Conservation (phyloP, 2,888 invertebrate species). For the Zeuzera pyrina region DNA sequence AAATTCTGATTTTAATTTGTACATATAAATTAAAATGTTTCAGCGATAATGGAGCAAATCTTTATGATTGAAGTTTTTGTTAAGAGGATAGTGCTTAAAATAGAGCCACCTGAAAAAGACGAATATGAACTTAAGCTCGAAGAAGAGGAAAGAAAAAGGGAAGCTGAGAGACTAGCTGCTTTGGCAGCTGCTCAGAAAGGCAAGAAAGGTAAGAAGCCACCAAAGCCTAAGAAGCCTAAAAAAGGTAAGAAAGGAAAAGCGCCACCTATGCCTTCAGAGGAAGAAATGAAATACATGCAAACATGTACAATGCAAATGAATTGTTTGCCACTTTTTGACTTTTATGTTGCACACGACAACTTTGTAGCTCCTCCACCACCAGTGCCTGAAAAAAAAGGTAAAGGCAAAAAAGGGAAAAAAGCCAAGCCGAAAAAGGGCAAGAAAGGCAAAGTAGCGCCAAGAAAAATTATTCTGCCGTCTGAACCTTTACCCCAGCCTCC, state of each 20-base stretch:
- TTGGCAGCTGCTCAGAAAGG: slow-evolving; percentile 36
- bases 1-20: too few relatives aligned
- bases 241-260: slow-evolving; percentile 50
- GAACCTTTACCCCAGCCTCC: slow-evolving; percentile 63
- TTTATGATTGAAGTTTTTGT: slow-evolving; percentile 65
- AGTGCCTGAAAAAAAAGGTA: slow-evolving; percentile 38
- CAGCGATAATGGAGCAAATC: slow-evolving; percentile 69
- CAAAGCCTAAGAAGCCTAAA: slow-evolving; percentile 24
- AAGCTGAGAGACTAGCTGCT: slow-evolving; percentile 46
- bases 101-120: slow-evolving; percentile 59
- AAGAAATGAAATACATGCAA: slow-evolving; percentile 63
- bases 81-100: slow-evolving; percentile 53
- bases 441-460: slow-evolving; percentile 30
- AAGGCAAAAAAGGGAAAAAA: slow-evolving; percentile 30
- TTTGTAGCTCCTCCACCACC: slow-evolving; percentile 59
- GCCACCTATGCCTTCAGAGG: slow-evolving; percentile 56
- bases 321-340: slow-evolving; percentile 57
- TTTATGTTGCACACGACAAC: slow-evolving; percentile 62
- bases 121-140: slow-evolving; percentile 53
- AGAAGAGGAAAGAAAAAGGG: slow-evolving; percentile 41
- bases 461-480: slow-evolving; percentile 46
- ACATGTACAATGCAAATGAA: slow-evolving; percentile 60
- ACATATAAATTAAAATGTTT: too few relatives aligned
- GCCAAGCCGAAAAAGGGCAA: slow-evolving; percentile 35
- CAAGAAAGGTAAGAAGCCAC: slow-evolving; percentile 26